These are phyloP conservation scores for Eupithecia inturbata DNA, from an alignment of 2,888 invertebrate species.

Conservation along the genomic window DNA sequence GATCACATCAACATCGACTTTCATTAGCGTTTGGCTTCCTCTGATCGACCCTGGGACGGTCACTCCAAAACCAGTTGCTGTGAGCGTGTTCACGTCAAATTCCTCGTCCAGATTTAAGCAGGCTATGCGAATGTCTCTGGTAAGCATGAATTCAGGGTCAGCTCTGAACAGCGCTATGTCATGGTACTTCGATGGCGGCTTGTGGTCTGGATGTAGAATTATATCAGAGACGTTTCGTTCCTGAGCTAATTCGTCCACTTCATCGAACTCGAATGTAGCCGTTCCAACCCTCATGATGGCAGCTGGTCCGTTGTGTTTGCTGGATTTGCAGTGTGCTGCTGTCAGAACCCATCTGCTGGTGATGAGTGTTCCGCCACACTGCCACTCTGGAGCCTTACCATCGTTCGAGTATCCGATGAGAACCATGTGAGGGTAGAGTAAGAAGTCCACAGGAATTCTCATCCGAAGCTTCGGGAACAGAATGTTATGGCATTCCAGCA, in stretches of 20 bases:
- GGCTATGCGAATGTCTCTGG: constrained; percentile 84
- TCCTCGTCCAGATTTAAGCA: constrained; percentile 78
- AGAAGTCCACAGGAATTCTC: constrained; percentile 74
- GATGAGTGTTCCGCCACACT: constrained; percentile 77
- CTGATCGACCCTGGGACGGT: constrained; percentile 69
- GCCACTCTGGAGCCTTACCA: constrained; percentile 60
- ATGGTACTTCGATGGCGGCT: constrained; percentile 82
- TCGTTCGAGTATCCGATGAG: constrained; percentile 66
- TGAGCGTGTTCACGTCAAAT: constrained; percentile 63
- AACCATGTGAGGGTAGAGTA: constrained; percentile 87
- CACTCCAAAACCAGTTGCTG: constrained; percentile 87
- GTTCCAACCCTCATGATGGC: constrained; percentile 82
- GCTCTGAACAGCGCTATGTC: constrained; percentile 87
- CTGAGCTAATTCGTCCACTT: constrained; percentile 79
- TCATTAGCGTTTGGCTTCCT: constrained; percentile 79
- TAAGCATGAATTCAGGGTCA: constrained; percentile 74
- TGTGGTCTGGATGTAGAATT: constrained; percentile 83
- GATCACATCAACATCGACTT: constrained; percentile 74
- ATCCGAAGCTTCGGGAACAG: constrained; percentile 61
- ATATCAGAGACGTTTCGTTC: constrained; percentile 74
- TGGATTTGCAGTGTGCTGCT: constrained; percentile 76
- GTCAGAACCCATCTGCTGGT: constrained; percentile 74
- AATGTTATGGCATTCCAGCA: constrained; percentile 79
- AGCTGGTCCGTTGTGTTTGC: constrained; percentile 76
- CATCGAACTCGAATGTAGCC: constrained; percentile 78